These are phyloP conservation scores for Seriola rivoliana DNA, from an alignment of 2,113 vertebrate genomes.

Conservation along the genomic window DNA sequence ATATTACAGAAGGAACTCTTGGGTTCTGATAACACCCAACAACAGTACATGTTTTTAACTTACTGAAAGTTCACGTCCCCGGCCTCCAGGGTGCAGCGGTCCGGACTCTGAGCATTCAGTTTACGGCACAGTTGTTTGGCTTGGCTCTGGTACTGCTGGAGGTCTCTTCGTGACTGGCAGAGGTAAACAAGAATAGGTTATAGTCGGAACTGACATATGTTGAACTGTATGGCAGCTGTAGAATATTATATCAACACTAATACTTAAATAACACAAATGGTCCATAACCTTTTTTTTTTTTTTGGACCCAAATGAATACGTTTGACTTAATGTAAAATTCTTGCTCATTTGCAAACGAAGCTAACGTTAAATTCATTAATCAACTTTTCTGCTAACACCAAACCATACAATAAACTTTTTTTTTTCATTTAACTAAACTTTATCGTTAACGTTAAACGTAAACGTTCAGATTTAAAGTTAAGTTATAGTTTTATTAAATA, in stretches of 20 bases:
- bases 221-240: too few species aligned
- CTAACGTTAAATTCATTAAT: not conserved
- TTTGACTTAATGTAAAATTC: not conserved
- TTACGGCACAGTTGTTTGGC: conserved; percentile 97
- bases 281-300: not conserved
- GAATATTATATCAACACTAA: not conserved
- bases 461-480: not conserved
- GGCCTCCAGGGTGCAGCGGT: conserved; percentile 94
- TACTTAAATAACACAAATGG: not conserved
- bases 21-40: not conserved
- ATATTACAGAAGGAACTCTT: not conserved
- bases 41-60: conserved; percentile 72
- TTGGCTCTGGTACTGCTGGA: conserved; percentile 97
- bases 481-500: not conserved
- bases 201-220: not conserved
- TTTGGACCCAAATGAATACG: not conserved
- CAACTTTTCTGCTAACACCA: not conserved
- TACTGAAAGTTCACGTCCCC: conserved; percentile 95
- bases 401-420: not conserved
- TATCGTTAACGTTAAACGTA: not conserved
- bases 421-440: not conserved
- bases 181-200: not conserved
- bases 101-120: conserved; percentile 94
- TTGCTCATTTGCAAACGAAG: not conserved
- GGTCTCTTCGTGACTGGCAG: conserved; percentile 91